A percentile compares a stretch with the other conserved stretches of the same genome.
Conservation (phyloP, 2,113 vertebrate species). For the Laticauda laticaudata region DNA sequence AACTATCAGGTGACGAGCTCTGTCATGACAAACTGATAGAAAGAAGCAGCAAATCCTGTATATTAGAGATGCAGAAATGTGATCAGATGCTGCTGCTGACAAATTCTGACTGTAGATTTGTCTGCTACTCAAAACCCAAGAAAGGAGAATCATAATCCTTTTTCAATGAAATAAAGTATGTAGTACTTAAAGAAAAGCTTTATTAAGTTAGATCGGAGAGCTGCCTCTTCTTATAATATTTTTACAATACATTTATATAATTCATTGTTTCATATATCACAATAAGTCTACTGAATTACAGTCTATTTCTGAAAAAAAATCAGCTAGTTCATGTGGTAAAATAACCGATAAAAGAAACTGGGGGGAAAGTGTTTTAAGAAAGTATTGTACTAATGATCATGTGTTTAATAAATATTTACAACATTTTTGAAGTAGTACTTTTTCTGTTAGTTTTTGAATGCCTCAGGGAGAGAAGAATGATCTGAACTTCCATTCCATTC, state of each 20-base stretch:
- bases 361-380: background rate
- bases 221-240: background rate
- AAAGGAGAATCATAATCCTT: background rate
- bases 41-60: background rate
- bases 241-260: background rate
- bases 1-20: background rate
- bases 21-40: fast-evolving
- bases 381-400: background rate
- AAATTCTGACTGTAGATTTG: background rate
- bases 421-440: background rate
- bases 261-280: conserved; percentile 4
- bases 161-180: background rate
- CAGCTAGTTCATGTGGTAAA: background rate
- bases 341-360: background rate
- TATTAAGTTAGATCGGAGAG: background rate
- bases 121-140: background rate
- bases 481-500: background rate
- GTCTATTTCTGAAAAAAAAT: background rate
- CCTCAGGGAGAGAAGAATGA: background rate
- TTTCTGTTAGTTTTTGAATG: background rate
- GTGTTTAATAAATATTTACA: background rate
- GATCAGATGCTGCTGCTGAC: background rate
- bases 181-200: background rate
- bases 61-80: background rate
- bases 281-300: background rate